Evolutionary conservation across 2,113 vertebrate genomes (phyloP).

Genomic region (Procavia capensis): DNA sequence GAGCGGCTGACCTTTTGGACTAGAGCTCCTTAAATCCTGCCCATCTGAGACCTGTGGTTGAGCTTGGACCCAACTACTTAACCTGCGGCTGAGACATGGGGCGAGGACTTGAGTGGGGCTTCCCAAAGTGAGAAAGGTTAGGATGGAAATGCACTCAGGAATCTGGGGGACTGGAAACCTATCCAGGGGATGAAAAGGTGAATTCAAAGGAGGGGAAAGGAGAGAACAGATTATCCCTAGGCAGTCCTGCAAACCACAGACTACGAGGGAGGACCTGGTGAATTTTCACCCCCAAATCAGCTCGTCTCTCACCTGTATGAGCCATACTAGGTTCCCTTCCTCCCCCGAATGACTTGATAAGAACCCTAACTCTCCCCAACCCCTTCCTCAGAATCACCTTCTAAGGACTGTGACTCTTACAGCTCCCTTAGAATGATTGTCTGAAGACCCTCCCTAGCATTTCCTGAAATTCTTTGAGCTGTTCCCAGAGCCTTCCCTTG

Average conservation of each 20-base stretch:
- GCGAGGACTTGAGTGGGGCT: not conserved
- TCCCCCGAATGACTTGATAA: not conserved
- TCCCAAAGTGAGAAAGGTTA: not conserved
- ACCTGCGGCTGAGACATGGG: not conserved
- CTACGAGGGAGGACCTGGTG: not conserved
- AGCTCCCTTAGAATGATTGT: not conserved
- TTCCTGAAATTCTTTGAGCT: not conserved
- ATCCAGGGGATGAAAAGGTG: not conserved
- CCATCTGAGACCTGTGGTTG: not conserved
- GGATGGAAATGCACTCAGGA: not conserved
- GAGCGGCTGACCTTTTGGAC: no score
- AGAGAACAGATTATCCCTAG: not conserved
- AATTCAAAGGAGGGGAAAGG: not conserved
- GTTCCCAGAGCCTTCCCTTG: not conserved
- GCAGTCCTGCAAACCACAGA: not conserved
- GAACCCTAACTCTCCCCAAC: not conserved
- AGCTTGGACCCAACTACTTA: not conserved
- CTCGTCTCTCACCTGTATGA: not conserved
- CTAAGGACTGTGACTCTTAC: not conserved
- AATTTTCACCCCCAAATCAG: not conserved
- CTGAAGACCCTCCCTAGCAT: not conserved
- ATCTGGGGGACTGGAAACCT: not conserved
- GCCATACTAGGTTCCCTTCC: not conserved
- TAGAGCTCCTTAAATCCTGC: not conserved
- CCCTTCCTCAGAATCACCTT: not conserved